Conservation (phyloP, 1,140 invertebrate genomes). For the Bombus superbus region DNA sequence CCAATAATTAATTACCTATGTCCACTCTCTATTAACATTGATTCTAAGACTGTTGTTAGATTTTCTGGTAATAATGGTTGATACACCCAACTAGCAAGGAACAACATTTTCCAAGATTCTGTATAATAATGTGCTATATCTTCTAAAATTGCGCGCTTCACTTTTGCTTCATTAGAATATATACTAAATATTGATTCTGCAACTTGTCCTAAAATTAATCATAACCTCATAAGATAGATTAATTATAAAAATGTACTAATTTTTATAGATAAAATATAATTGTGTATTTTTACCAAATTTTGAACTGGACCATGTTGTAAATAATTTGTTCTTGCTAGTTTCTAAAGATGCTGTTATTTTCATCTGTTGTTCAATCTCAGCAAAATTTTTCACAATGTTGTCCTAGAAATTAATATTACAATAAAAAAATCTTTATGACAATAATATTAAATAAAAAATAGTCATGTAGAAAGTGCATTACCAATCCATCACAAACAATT, state of each 20-base stretch:
- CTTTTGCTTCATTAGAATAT: conserved; percentile 66
- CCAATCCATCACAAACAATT: conserved; percentile 67
- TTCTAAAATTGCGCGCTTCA: conserved; percentile 72
- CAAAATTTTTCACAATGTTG: conserved; percentile 66
- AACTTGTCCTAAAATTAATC: conserved; percentile 60
- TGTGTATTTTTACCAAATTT: conserved; percentile 69
- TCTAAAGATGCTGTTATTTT: conserved; percentile 58
- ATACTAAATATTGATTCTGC: conserved; percentile 64
- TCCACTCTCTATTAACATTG: conserved; percentile 73
- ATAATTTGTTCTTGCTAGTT: conserved; percentile 62
- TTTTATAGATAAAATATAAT: not conserved
- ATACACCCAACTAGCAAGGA: conserved; percentile 73
- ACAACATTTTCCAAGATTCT: conserved; percentile 71
- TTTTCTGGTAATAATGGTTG: conserved; percentile 68
- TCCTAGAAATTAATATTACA: conserved; percentile 62
- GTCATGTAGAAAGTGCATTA: conserved; percentile 42
- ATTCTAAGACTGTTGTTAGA: conserved; percentile 65
- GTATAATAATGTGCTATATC: conserved; percentile 71
- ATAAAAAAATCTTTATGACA: not conserved
- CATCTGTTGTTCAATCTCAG: conserved; percentile 62
- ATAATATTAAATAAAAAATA: not conserved
- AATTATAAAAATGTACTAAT: not conserved
- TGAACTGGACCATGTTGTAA: conserved; percentile 69
- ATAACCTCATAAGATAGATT: not conserved
- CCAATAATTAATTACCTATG: conserved; percentile 59